Base-by-base conservation (phyloP, 2,888 invertebrate genomes). In the Maniola hyperantus region DNA sequence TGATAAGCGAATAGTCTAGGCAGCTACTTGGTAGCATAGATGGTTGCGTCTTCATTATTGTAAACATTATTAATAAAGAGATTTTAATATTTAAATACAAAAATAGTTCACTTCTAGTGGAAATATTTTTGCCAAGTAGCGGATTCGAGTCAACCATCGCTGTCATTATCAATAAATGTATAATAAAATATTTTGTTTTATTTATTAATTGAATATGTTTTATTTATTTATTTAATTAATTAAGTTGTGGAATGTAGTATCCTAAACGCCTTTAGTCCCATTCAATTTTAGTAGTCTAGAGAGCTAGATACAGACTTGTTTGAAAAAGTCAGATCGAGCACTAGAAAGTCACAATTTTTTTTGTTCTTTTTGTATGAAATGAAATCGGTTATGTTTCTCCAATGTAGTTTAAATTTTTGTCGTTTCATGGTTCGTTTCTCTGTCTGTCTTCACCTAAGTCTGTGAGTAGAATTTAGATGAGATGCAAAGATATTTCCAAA, bases 151-250 rank as follows among this genome's bases (percentile, higher is more conserved):
- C 91, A 89, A 91, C 85, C 89, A 87, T 91, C 87, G 91, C 92
- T 92, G 89, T 92, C 91, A 92, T 91, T 91, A 91, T 90, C 85
- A 91, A 91, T 92, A 91, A 91, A 91, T 91, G 91, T 92, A 91
- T 87, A 85, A 88, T 91, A 88, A 91, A 88, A 83, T 82, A 62
- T 70, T 78, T 66, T 65, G 63, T 73, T 66, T 73, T 39, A 71
- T 71, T 71, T 66, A 65, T 18, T 48, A n/a, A 60, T 50, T 58
- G 15, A 36, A 60, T 54, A 62, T 53, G 39, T 63, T 68, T 65
- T 57, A 64, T 61, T 69, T 61, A 46, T 55, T 46, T 42, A 36
- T 39, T 53, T 44, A 26, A 26, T 26, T 26, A 26, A n/a, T n/a
- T n/a, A n/a, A n/a, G n/a, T 20, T 18, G 26, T 26, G 6, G 26